Percentiles rank a stretch among this genome's conserved stretches.
Conservation (phyloP, 2,888 invertebrate species). For the Tortrix viridana region DNA sequence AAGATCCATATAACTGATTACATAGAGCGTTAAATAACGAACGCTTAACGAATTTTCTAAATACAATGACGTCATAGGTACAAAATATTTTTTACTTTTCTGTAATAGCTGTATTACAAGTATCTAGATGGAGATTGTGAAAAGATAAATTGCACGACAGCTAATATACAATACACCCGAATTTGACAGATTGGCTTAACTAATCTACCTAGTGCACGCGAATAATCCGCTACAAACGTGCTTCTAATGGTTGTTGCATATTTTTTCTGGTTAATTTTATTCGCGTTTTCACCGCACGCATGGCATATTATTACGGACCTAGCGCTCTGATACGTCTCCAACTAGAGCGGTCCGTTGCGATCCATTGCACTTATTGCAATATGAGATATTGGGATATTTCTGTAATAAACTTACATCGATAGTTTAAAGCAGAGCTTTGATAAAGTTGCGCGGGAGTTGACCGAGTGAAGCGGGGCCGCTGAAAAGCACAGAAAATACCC, state of each 20-base stretch:
- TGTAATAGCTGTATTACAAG: too few species aligned
- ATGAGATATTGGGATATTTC: background rate
- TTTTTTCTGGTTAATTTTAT: slow-evolving; percentile 30
- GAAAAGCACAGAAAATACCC: background rate
- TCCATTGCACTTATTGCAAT: slow-evolving; percentile 23
- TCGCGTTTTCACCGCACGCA: slow-evolving; percentile 35
- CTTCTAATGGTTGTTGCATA: slow-evolving; percentile 21
- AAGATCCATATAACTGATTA: too few species aligned
- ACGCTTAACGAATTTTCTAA: too few species aligned
- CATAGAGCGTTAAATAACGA: too few species aligned
- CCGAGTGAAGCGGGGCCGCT: too few species aligned
- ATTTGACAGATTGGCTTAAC: slow-evolving; percentile 29
- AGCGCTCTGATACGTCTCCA: slow-evolving; percentile 31
- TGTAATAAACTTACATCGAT: too few species aligned
- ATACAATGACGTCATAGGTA: too few species aligned
- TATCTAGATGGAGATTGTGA: too few species aligned
- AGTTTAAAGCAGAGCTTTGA: too few species aligned
- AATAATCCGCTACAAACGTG: slow-evolving; percentile 27
- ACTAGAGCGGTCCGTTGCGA: slow-evolving; percentile 33
- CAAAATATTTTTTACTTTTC: too few species aligned
- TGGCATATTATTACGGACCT: slow-evolving; percentile 27
- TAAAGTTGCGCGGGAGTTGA: too few species aligned
- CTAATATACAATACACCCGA: slow-evolving; percentile 9
- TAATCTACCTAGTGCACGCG: slow-evolving; percentile 25
- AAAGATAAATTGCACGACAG: background rate